Percentiles rank a stretch among this genome's conserved stretches.
Conservation (phyloP, 2,797 vertebrate genomes). For the Gouania willdenowi region DNA sequence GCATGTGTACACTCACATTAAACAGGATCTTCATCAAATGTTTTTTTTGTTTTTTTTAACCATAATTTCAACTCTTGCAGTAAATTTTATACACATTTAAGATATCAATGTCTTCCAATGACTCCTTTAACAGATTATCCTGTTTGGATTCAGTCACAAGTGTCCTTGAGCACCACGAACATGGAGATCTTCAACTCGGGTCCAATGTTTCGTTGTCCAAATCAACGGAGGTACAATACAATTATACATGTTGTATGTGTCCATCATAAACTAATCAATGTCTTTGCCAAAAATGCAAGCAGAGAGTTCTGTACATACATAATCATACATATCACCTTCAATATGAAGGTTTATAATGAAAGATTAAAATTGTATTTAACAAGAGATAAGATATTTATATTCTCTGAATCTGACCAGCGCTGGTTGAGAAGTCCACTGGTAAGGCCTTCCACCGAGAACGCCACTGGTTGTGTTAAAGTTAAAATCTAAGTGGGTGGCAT, state of each 20-base stretch:
- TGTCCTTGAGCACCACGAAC: constrained; percentile 30
- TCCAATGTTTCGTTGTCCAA: constrained; percentile 20
- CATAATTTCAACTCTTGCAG: constrained; percentile 62
- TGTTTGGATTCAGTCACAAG: constrained; percentile 35
- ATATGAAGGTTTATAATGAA: constrained; percentile 95
- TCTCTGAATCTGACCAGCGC: constrained; percentile 69
- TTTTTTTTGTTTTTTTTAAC: constrained; percentile 60
- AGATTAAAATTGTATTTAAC: constrained; percentile 80
- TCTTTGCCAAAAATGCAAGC: constrained; percentile 81
- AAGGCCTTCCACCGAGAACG: constrained; percentile 69
- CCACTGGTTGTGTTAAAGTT: constrained; percentile 76
- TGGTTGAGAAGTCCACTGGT: constrained; percentile 81
- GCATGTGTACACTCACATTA: constrained; percentile 73
- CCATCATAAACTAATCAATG: constrained; percentile 62
- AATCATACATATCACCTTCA: constrained; percentile 96
- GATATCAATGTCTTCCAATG: constrained; percentile 52
- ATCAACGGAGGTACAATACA: constrained; percentile 33
- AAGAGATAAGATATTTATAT: constrained; percentile 96
- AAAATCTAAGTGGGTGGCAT: constrained; percentile 53
- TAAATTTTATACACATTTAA: constrained; percentile 62
- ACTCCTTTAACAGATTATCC: constrained; percentile 48
- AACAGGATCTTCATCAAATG: constrained; percentile 69
- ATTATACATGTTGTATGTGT: constrained; percentile 58
- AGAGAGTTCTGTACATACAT: constrained; percentile 76
- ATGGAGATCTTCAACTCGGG: constrained; percentile 21